Evolutionary conservation across 92 coral and sea anemone species (phyloP), one percentile per base, ranked within the genome.

Genomic region (Paramuricea clavata): DNA sequence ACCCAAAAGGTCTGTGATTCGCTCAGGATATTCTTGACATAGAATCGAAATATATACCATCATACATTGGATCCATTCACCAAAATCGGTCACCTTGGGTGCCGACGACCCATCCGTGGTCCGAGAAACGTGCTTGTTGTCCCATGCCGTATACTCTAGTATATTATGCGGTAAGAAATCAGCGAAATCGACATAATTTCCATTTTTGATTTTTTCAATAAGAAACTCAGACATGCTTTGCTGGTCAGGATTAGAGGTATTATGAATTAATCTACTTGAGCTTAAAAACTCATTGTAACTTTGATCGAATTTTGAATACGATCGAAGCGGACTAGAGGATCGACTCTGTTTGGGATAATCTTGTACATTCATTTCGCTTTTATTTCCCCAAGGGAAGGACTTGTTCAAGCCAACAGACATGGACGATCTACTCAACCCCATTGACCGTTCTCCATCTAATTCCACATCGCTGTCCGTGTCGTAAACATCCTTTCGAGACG

Each of bases 21-120:
- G 85, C 64, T 91, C 91, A 0, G 93, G 92, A 78, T 91, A 87
- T 22, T 83, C 82, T 34, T 85, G 78, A 25, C 92, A 83, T 21
- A 90, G 82, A 22, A 96, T 85, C 56, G 98, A 92, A 69, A 91
- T 87, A 61, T 94, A 96, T 27, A 85, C 50, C 65, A 95, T 95
- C 94, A 96, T 91, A 90, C 99, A 96, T 41, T 96, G 98, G 31
- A 93, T 81, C 99, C 99, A 96, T 87, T 94, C 95, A 9, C 97
- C 88, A 30, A 96, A 91, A 21, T 96, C 99, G 6, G 89, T 94
- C 60, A 96, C 92, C 76, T 92, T 91, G 42, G 72, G 84, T 9
- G n/a, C 28, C 12, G 30, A 23, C 5, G 73, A 32, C 1, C 57
- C 57, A 25, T 79, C 73, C 22, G 33, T 12, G 27, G 54, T 57